Evolutionary conservation across 2,888 invertebrate genomes (phyloP), one percentile per base, ranked within the genome.

Genomic region (Lacanobia wlatinum): DNA sequence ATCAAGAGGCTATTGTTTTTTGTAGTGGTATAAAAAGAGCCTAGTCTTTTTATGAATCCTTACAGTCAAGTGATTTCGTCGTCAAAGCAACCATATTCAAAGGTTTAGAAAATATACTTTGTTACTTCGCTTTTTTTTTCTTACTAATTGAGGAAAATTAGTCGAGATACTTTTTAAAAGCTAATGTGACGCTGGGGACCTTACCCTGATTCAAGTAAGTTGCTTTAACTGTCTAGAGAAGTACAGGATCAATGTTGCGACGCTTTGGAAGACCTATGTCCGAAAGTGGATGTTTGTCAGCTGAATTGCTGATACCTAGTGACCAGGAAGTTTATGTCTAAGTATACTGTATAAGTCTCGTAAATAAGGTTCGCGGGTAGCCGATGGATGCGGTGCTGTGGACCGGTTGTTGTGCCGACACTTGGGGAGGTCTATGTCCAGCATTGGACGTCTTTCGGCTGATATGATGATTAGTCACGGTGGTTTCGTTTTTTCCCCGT

Each of bases 81-180:
- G 14, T 16, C 46, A 40, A 66, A 52, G 50, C 38, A 38, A 23
- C n/a, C 10, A 38, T 23, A 64, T 7, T n/a, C 6, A 38, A 6
- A 28, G 2, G 0, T n/a, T n/a, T n/a, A n/a, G n/a, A n/a, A n/a
- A n/a, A n/a, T n/a, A n/a, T n/a, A n/a, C n/a, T n/a, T n/a, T n/a
- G n/a, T n/a, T n/a, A n/a, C n/a, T n/a, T n/a, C n/a, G n/a, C n/a
- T n/a, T 48, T 38, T n/a, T n/a, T n/a, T 23, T 21, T 1, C 14
- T 23, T 4, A 18, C 28, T 7, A 65, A 40, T 52, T 65, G 1
- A 2, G 16, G 0, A 16, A 48, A 18, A 38, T 64, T 40, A 1
- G 23, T 12, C 14, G 38, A 50, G 23, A 43, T 55, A 12, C 12
- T 46, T 70, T 34, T 70, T 23, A 23, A 46, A 53, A 70, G 23